Evolutionary conservation across 2,888 invertebrate genomes (phyloP), one percentile per base, ranked within the genome.

Genomic region (Meteorus colon): DNA sequence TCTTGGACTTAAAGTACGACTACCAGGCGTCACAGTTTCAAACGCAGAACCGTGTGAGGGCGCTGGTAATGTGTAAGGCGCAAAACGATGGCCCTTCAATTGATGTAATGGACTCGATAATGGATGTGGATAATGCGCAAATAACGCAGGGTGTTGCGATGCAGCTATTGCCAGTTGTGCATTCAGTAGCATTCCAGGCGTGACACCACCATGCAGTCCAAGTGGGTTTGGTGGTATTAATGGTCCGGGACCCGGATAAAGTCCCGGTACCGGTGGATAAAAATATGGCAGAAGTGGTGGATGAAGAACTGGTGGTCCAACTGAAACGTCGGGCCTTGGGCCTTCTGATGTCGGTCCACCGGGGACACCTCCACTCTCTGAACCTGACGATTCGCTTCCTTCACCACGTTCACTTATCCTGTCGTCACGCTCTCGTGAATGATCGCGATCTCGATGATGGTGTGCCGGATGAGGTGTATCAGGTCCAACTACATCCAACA

Each of bases 231-330:
- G 95, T 74, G 95, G 95, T 87, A 94, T 94, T 88, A 94, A 92
- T 1, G 91, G 92, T 3, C 91, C 91, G 62, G 92, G 90, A 69
- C 94, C 92, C 82, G 95, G 95, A 91, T 97, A 97, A 80, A 97
- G 91, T 45, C 96, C 96, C 31, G 91, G 92, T 5, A 89, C 89
- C 69, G 94, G 96, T 48, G 97, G 97, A 90, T 97, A 98, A 73
- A 98, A 94, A 92, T 98, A 98, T 82, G 98, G 97, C 87, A 98
- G 91, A 87, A 96, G 92, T 70, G 97, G 96, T 65, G 97, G 97
- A 87, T 97, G 97, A 66, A 97, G 95, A 65, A 81, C 81, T 66
- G 97, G 97, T 59, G 97, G 97, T 70, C 97, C 98, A 59, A 98
- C 95, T 45, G 97, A 97, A 79, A 97, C 97, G 91, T 98, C 98